A percentile compares a stretch with the other conserved stretches of the same genome.
Conservation (phyloP, 1,140 invertebrate genomes). For the Drosophila lowei region DNA sequence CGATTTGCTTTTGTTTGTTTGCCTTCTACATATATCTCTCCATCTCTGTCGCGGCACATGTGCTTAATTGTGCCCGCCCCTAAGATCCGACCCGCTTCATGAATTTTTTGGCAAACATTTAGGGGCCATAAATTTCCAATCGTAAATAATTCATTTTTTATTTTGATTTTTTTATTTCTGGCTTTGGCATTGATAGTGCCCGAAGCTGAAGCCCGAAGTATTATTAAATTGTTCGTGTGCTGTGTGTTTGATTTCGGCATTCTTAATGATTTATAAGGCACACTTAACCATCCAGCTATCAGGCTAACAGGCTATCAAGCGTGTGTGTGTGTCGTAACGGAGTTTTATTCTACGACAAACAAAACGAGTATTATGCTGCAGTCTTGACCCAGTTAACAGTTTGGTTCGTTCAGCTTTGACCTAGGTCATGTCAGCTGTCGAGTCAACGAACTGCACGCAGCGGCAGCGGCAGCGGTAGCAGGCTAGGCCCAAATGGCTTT, state of each 20-base stretch:
- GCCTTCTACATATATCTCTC: conserved; percentile 1
- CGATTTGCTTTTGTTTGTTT: conserved; percentile 17
- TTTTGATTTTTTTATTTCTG: conserved; percentile 16
- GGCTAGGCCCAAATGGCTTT: conserved; percentile 28
- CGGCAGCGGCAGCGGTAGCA: conserved; percentile 3
- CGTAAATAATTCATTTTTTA: conserved; percentile 39
- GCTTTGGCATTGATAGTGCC: conserved; percentile 50
- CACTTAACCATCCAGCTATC: conserved; percentile 10
- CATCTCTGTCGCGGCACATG: conserved; percentile 34
- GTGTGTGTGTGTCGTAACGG: conserved; percentile 32
- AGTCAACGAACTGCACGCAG: conserved; percentile 63
- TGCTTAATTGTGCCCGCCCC: conserved; percentile 20
- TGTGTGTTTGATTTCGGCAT: conserved; percentile 16
- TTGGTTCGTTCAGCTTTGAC: conserved; percentile 55
- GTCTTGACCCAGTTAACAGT: conserved; percentile 55
- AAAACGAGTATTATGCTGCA: conserved; percentile 10
- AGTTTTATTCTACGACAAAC: conserved; percentile 30
- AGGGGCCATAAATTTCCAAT: conserved; percentile 52
- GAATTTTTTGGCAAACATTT: conserved; percentile 60
- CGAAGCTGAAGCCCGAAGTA: conserved; percentile 9
- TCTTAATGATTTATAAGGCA: conserved; percentile 39
- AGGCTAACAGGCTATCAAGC: background rate
- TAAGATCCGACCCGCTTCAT: conserved; percentile 3
- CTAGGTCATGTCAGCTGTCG: conserved; percentile 57
- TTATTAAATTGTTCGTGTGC: conserved; percentile 13